Conservation (phyloP, 2,113 vertebrate species). For the Dasyurus viverrinus region DNA sequence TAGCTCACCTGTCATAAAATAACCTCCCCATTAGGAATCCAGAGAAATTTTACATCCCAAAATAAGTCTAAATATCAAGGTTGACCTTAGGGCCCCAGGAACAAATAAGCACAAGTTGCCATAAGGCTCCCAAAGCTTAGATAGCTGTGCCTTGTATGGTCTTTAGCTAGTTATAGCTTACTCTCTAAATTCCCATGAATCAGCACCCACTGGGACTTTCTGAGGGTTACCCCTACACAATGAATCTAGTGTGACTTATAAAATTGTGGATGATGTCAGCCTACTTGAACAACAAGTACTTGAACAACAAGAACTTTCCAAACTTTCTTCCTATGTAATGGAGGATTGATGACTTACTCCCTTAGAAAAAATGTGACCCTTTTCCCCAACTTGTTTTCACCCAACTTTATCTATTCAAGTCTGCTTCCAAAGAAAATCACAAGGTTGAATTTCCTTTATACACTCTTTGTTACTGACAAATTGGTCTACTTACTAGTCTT, state of each 20-base stretch:
- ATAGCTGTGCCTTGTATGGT: background rate
- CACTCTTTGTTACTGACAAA: background rate
- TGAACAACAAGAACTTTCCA: conserved; percentile 22
- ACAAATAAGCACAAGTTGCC: background rate
- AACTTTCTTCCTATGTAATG: conserved; percentile 24
- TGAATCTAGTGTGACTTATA: background rate
- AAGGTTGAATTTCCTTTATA: background rate
- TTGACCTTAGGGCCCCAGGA: background rate
- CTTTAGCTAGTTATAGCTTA: background rate
- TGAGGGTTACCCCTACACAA: conserved; percentile 32
- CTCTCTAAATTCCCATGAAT: conserved; percentile 16
- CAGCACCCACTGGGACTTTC: background rate
- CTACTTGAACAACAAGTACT: conserved; percentile 20
- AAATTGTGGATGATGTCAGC: background rate
- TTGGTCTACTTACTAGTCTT: background rate
- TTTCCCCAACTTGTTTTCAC: background rate
- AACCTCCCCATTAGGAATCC: conserved; percentile 12
- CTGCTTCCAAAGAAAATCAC: background rate
- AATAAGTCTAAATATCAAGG: conserved; percentile 32
- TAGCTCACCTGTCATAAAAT: background rate
- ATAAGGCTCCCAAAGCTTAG: background rate
- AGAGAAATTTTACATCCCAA: conserved; percentile 1
- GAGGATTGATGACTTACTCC: background rate
- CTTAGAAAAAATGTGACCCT: background rate
- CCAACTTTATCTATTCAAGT: background rate